Percentiles rank a stretch among this genome's conserved stretches.
phyloP scores from a whole-genome alignment of 2,113 vertebrate genomes.

The Hystrix cristata region DNA sequence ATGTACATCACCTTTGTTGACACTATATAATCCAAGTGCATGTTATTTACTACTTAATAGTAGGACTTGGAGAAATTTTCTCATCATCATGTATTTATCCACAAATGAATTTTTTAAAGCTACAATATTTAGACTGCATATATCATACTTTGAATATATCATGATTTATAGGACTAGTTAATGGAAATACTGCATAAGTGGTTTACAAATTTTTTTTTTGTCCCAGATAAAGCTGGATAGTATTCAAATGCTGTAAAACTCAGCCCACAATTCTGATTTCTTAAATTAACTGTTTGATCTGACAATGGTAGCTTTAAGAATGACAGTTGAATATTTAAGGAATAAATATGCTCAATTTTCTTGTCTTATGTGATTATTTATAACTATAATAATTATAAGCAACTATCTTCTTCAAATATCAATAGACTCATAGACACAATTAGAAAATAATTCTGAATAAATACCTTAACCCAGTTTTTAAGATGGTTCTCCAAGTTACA shows the following conservation, averaged over 20 bases:
- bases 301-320: not conserved
- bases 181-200: not conserved
- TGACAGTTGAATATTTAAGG: not conserved
- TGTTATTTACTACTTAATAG: not conserved
- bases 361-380: not conserved
- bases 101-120: not conserved
- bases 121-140: not conserved
- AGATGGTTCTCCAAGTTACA: not conserved
- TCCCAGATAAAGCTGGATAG: not conserved
- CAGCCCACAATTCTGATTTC: not conserved
- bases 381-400: not conserved
- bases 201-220: not conserved
- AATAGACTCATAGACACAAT: not conserved
- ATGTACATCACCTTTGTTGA: not conserved
- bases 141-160: not conserved
- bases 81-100: not conserved
- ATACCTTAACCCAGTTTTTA: not conserved
- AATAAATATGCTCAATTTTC: not conserved
- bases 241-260: not conserved
- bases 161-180: not conserved
- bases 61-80: not conserved
- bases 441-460: conserved; percentile 13
- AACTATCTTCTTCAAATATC: conserved; percentile 19
- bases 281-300: not conserved
- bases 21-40: not conserved